Evolutionary conservation across 1,140 invertebrate genomes (phyloP).

Genomic region (Macrobrachium rosenbergii): DNA sequence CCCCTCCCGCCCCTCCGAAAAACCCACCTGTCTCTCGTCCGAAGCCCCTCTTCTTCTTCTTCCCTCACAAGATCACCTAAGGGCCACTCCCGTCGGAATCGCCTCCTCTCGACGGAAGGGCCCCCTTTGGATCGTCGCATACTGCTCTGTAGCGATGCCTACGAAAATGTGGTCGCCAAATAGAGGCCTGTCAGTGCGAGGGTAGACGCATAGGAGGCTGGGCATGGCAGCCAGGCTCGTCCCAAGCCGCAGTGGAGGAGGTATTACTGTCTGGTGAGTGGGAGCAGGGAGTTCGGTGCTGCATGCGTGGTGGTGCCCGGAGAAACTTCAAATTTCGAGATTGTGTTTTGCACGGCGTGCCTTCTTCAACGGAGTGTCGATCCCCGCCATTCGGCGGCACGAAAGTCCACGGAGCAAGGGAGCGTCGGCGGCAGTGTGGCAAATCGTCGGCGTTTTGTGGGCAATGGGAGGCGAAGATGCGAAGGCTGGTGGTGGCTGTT

Average conservation of each 20-base stretch:
- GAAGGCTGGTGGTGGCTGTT: not conserved
- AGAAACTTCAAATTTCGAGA: not conserved
- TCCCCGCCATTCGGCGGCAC: not conserved
- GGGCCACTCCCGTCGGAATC: not conserved
- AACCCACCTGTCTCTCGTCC: conserved; percentile 21
- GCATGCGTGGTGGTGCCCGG: conserved; percentile 6
- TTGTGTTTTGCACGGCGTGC: not conserved
- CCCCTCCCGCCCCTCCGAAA: not conserved
- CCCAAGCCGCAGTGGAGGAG: conserved; percentile 5
- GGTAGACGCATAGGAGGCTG: not conserved
- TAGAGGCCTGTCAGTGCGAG: no score
- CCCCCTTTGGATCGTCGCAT: not conserved
- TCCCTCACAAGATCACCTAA: not conserved
- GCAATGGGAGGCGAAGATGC: not conserved
- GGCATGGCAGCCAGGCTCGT: conserved; percentile 11
- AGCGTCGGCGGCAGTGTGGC: not conserved
- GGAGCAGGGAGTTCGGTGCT: conserved; percentile 12
- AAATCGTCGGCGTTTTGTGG: not conserved
- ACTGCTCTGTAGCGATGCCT: not conserved
- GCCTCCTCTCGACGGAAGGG: not conserved
- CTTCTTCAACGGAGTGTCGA: not conserved
- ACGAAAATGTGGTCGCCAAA: not conserved
- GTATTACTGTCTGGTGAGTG: conserved; percentile 7
- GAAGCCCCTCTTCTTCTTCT: not conserved
- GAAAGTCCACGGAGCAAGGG: not conserved